Evolutionary conservation across 1,140 invertebrate genomes (phyloP).

Genomic region (Drosophila insularis): DNA sequence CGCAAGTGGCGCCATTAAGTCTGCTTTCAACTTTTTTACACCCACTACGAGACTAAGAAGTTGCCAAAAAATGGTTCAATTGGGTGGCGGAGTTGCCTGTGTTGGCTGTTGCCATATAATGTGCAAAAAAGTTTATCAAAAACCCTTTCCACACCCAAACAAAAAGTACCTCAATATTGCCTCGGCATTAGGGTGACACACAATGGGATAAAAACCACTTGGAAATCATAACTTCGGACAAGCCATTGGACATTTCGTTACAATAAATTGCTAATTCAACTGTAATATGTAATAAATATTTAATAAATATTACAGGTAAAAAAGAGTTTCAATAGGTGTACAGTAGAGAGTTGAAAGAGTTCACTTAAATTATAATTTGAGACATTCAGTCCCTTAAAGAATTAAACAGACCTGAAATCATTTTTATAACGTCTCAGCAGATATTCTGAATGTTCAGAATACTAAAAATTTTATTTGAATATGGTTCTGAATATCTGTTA

Average conservation of each 20-base stretch:
- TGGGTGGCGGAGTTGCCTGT: not conserved
- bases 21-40: conserved; percentile 79
- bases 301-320: too few species aligned
- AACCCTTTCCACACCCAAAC: conserved; percentile 71
- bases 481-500: too few species aligned
- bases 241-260: not conserved
- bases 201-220: not conserved
- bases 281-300: too few species aligned
- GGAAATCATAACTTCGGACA: not conserved
- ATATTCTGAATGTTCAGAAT: too few species aligned
- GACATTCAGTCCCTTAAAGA: too few species aligned
- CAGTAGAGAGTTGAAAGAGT: too few species aligned
- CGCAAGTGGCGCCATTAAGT: conserved; percentile 79
- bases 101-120: conserved; percentile 65
- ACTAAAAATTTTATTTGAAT: too few species aligned
- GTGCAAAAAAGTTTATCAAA: conserved; percentile 76
- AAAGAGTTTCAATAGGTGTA: too few species aligned
- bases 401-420: too few species aligned
- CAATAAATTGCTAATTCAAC: too few species aligned
- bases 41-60: conserved; percentile 67
- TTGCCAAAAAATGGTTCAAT: conserved; percentile 29
- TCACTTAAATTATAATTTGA: too few species aligned
- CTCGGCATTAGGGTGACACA: conserved; percentile 44
- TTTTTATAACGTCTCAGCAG: too few species aligned
- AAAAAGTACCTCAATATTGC: conserved; percentile 53